Base-by-base conservation (phyloP, 2,888 invertebrate genomes). In the Allygus modestus region DNA sequence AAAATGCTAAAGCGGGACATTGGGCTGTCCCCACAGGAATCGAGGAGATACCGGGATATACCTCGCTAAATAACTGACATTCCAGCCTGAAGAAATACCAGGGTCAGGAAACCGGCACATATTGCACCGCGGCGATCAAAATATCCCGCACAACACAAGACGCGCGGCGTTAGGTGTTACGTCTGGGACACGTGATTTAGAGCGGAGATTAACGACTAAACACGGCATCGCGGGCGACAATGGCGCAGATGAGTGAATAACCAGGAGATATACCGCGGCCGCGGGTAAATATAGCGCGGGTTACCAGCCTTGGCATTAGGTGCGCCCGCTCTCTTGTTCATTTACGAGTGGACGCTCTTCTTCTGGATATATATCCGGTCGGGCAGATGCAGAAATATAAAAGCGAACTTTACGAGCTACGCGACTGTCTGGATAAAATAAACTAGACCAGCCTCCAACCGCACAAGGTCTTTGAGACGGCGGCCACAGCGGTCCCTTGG, bases 221-320 rank as follows among this genome's bases (percentile, higher is more conserved):
- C 28, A 28, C 58, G 5, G 23, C 46, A 58, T 17, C 65, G 9
- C 65, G 65, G 65, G 0, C 58, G 17, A n/a, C 54, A 23, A 54
- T 11, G 20, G 54, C 46, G 46, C 46, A 23, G 7, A 23, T 11
- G 54, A 23, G 54, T 23, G 54, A 4, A 54, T 54, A 54, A 23
- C 4, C 54, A 15, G 20, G 11, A 54, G 54, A 54, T 23, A 15
- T 9, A 23, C 54, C 20, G 7, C 54, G 58, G 28, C 28, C 20
- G 65, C 31, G 65, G 58, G 28, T 65, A 54, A 54, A 54, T 65
- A 28, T 65, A 31, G 65, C 28, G 28, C 31, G 54, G 54, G 54
- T 51, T 11, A 15, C 9, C 15, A 51, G 15, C 51, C 51, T 51
- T 51, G 51, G n/a, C 51, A 46, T 46, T 46, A 7, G 37, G 37